These are phyloP conservation scores for Nebria salina DNA, from an alignment of 2,888 invertebrate species.

Conservation along the genomic window DNA sequence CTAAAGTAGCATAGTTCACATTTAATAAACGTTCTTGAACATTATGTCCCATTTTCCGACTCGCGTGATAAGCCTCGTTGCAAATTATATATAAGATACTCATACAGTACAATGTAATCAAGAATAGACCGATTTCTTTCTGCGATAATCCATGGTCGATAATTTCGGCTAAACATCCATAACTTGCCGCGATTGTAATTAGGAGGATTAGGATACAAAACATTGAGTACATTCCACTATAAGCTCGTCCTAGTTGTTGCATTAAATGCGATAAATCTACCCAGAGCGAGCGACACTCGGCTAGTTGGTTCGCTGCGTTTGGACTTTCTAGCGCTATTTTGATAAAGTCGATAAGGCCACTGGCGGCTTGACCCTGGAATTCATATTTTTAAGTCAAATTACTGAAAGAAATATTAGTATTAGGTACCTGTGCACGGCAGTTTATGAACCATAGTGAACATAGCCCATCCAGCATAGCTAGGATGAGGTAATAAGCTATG, in stretches of 20 bases:
- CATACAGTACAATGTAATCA: slow-evolving; percentile 78
- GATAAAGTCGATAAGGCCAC: slow-evolving; percentile 71
- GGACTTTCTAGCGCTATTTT: slow-evolving; percentile 71
- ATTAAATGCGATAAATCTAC: slow-evolving; percentile 81
- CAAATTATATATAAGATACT: slow-evolving; percentile 76
- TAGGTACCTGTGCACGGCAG: slow-evolving; percentile 58
- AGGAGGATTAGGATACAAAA: slow-evolving; percentile 78
- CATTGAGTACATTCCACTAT: slow-evolving; percentile 81
- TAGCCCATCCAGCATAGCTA: slow-evolving; percentile 78
- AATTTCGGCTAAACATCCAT: slow-evolving; percentile 77
- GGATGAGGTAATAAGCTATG: slow-evolving; percentile 77
- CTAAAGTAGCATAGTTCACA: slow-evolving; percentile 73
- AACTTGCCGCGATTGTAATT: slow-evolving; percentile 77
- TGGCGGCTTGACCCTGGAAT: slow-evolving; percentile 58
- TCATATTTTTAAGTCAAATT: too few relatives aligned
- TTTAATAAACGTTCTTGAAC: slow-evolving; percentile 71
- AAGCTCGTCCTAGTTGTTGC: slow-evolving; percentile 79
- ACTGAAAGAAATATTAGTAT: neutral
- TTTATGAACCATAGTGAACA: slow-evolving; percentile 73
- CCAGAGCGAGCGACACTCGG: slow-evolving; percentile 75
- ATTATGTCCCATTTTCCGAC: slow-evolving; percentile 66
- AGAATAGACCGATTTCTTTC: slow-evolving; percentile 76
- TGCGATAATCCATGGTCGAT: slow-evolving; percentile 76
- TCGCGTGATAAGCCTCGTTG: slow-evolving; percentile 77
- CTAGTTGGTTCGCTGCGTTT: slow-evolving; percentile 72